Percentiles rank a stretch among this genome's conserved stretches.
These are phyloP conservation scores for Neopelma chrysocephalum DNA, from an alignment of 2,797 vertebrate species.

Conservation along the genomic window DNA sequence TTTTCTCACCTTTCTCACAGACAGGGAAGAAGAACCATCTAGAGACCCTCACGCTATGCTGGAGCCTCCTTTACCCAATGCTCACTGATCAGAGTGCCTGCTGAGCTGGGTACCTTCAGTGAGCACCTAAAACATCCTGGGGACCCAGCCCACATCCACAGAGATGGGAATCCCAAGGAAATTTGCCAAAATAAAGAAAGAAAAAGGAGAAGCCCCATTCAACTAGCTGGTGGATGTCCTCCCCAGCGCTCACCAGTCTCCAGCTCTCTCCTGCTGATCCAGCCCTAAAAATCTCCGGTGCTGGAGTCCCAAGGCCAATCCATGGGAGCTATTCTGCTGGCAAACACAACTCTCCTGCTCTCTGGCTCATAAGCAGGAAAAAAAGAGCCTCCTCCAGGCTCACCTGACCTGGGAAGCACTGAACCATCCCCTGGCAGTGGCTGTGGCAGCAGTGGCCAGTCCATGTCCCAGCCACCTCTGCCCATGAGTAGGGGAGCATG, in stretches of 20 bases:
- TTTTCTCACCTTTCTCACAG: not conserved
- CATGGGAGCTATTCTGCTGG: not conserved
- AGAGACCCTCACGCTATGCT: not conserved
- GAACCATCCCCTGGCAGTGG: not conserved
- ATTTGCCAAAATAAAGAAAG: not conserved
- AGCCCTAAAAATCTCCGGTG: not conserved
- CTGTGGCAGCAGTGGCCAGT: not conserved
- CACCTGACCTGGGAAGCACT: not conserved
- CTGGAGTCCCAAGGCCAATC: not conserved
- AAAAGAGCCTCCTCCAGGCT: not conserved
- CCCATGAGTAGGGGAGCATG: not conserved
- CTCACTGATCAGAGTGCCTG: not conserved
- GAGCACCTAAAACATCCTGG: not conserved
- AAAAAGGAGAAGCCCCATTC: not conserved
- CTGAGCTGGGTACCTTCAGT: not conserved
- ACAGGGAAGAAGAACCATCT: not conserved
- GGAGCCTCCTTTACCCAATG: not conserved
- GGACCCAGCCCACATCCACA: not conserved
- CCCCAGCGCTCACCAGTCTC: not conserved
- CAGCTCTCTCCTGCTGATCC: not conserved
- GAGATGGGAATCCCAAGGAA: not conserved
- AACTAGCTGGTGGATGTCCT: not conserved
- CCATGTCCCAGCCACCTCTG: not conserved
- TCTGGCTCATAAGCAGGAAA: not conserved
- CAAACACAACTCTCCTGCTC: not conserved